These are phyloP conservation scores for Phalera bucephala DNA, from an alignment of 2,888 invertebrate genomes.

Conservation along the genomic window DNA sequence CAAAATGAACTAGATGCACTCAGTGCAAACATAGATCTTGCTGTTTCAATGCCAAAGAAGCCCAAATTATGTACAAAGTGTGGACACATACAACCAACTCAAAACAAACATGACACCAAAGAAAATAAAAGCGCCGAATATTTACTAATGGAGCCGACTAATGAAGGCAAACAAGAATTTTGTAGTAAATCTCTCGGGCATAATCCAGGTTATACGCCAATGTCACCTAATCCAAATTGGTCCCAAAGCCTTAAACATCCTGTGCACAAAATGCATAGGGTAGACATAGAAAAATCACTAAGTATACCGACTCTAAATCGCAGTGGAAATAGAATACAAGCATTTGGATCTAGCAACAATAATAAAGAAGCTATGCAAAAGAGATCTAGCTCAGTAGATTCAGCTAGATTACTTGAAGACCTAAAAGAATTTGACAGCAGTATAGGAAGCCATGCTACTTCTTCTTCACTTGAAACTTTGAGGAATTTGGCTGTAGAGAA, in stretches of 20 bases:
- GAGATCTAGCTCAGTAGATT: constrained; percentile 89
- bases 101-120: constrained; percentile 40
- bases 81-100: constrained; percentile 74
- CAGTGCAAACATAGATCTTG: constrained; percentile 59
- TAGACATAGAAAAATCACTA: constrained; percentile 84
- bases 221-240: constrained; percentile 87
- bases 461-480: constrained; percentile 79
- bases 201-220: constrained; percentile 86
- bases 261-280: constrained; percentile 64
- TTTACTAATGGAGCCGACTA: constrained; percentile 86
- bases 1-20: constrained; percentile 76
- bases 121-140: constrained; percentile 84
- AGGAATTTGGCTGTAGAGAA: constrained; percentile 75
- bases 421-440: constrained; percentile 84
- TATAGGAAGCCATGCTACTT: constrained; percentile 76
- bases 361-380: constrained; percentile 74
- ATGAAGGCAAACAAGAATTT: constrained; percentile 50
- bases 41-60: constrained; percentile 55
- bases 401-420: constrained; percentile 86
- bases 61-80: constrained; percentile 85
- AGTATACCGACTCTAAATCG: constrained; percentile 88
- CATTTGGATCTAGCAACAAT: constrained; percentile 33
- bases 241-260: constrained; percentile 78
- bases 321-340: constrained; percentile 64
- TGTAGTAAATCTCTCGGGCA: constrained; percentile 43